Percentiles rank a stretch among this genome's conserved stretches.
Evolutionary conservation across 1,140 invertebrate species (phyloP).

Genomic region (Reticulitermes speratus): DNA sequence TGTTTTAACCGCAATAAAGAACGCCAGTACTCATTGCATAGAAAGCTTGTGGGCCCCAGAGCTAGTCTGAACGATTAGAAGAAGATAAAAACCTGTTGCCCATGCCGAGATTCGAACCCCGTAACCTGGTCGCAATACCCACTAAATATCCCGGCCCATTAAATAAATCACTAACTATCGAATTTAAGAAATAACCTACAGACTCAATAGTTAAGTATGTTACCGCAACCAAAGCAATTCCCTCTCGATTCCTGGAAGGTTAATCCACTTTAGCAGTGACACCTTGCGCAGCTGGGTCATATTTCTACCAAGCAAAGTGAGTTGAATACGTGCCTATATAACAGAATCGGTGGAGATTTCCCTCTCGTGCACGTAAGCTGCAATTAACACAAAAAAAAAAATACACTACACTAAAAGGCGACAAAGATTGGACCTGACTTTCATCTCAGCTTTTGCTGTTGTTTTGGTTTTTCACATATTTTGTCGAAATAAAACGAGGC

Average conservation of each 20-base stretch:
- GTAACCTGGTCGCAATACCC: no score
- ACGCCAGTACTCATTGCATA: no score
- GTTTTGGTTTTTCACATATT: neutral
- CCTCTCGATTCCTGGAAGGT: neutral
- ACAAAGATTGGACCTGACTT: neutral
- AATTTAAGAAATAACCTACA: no score
- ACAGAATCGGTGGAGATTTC: neutral
- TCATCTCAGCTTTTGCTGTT: neutral
- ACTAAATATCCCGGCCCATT: no score
- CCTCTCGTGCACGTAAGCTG: neutral
- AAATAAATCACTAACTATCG: no score
- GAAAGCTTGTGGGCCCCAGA: no score
- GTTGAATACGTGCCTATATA: neutral
- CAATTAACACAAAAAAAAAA: neutral
- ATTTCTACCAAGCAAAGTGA: neutral
- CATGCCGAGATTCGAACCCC: no score
- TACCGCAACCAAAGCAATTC: no score
- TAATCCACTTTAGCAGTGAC: neutral
- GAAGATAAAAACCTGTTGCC: no score
- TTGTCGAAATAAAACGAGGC: neutral
- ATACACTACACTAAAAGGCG: neutral
- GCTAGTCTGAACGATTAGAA: no score
- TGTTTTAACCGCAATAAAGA: no score
- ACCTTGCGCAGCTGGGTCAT: neutral
- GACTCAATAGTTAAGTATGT: no score